phyloP scores from a whole-genome alignment of 92 coral and sea anemone species.

The Zoanthus sansibaricus region DNA sequence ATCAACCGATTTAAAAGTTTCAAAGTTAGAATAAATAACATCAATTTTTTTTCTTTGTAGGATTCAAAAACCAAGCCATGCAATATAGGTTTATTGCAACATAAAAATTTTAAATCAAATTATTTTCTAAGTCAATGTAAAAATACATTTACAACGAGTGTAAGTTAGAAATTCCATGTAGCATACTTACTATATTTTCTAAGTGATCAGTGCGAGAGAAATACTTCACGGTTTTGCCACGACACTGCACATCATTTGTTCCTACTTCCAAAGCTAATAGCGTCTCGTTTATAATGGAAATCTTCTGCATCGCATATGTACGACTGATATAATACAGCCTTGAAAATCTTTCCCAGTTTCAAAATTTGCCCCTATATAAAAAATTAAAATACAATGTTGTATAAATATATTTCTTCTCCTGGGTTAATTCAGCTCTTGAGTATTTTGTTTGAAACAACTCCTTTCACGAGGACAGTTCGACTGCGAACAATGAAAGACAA shows the following conservation, averaged over 20 bases:
- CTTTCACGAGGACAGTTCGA: not conserved
- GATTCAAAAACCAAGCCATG: too few relatives aligned
- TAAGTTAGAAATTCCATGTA: not conserved
- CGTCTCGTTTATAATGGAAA: constrained; percentile 31
- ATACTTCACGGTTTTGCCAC: constrained; percentile 21
- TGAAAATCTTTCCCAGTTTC: not conserved
- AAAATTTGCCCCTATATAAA: not conserved
- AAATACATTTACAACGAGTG: not conserved
- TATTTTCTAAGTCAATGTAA: too few relatives aligned
- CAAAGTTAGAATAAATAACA: not conserved
- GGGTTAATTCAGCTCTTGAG: not conserved
- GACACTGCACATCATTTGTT: constrained; percentile 16
- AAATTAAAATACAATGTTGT: not conserved
- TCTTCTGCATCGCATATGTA: constrained; percentile 16
- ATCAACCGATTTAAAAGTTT: not conserved
- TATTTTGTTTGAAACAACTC: not conserved
- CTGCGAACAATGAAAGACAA: not conserved
- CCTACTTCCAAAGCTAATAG: constrained; percentile 15
- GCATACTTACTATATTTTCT: constrained; percentile 5
- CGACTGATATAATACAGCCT: not conserved
- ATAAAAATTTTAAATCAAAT: too few relatives aligned
- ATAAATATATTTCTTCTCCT: not conserved
- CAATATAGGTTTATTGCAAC: too few relatives aligned
- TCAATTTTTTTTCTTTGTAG: not conserved
- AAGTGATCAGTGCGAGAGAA: constrained; percentile 37